phyloP scores from a whole-genome alignment of 2,113 vertebrate genomes.

The Columbina picui region DNA sequence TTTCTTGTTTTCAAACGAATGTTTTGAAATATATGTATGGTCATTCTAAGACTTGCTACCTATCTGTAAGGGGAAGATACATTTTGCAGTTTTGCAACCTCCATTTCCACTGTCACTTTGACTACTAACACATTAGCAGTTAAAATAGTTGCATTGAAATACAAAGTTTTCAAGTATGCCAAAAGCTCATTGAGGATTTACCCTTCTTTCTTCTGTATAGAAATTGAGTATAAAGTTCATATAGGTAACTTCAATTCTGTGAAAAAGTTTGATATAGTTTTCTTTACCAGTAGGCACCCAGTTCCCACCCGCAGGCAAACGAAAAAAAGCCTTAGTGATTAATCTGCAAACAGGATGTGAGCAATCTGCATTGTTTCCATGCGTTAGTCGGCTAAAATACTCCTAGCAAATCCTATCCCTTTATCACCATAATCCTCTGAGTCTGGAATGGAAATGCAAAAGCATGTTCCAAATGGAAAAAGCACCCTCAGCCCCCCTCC shows the following conservation, averaged over 20 bases:
- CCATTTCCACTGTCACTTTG: not conserved
- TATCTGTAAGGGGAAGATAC: not conserved
- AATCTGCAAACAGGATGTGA: not conserved
- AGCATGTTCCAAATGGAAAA: not conserved
- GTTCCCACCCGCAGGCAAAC: not conserved
- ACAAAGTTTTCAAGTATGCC: not conserved
- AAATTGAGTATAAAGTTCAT: not conserved
- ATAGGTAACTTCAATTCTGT: not conserved
- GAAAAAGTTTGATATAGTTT: not conserved
- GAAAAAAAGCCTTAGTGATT: not conserved
- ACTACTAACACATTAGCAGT: not conserved
- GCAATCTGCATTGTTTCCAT: conserved; percentile 7
- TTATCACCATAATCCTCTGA: conserved; percentile 37
- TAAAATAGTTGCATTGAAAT: not conserved
- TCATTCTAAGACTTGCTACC: not conserved
- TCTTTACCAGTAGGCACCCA: not conserved
- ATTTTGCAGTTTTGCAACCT: not conserved
- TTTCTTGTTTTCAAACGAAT: not conserved
- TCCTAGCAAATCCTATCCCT: conserved; percentile 22
- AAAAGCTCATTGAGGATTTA: not conserved
- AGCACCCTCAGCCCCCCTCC: not conserved
- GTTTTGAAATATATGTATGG: not conserved
- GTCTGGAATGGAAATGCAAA: conserved; percentile 18
- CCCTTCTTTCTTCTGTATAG: not conserved
- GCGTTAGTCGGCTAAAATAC: not conserved